phyloP scores from a whole-genome alignment of 2,113 vertebrate species.

The Fulmarus glacialis region DNA sequence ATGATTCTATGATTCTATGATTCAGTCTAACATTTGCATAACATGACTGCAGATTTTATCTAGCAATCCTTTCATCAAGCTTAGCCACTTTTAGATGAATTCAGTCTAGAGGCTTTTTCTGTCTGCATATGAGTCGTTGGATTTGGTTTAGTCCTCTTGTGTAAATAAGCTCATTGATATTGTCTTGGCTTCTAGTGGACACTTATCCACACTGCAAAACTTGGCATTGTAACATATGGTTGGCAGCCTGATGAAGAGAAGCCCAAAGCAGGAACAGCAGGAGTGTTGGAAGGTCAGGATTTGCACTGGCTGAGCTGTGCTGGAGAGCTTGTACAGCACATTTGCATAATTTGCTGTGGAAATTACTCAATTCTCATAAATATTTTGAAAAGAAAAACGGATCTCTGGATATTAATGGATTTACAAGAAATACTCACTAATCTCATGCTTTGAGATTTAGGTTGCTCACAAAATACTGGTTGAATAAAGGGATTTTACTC shows the following conservation, averaged over 20 bases:
- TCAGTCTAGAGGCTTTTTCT: not conserved
- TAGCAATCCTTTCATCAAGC: not conserved
- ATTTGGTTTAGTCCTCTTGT: not conserved
- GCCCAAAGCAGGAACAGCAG: constrained; percentile 5
- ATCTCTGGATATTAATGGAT: constrained; percentile 17
- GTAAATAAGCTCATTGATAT: not conserved
- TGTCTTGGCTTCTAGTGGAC: constrained; percentile 41
- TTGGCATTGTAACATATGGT: constrained; percentile 14
- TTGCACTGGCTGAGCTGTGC: constrained; percentile 11
- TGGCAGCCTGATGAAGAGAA: constrained; percentile 58
- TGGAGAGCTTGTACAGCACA: constrained; percentile 45
- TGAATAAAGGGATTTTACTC: constrained; percentile 14
- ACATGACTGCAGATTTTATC: not conserved
- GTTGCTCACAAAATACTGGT: not conserved
- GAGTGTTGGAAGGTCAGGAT: constrained; percentile 41
- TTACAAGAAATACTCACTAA: constrained; percentile 50
- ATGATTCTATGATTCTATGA: no score
- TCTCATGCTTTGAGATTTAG: constrained; percentile 5
- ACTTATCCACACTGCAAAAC: constrained; percentile 7
- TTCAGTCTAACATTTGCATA: not conserved
- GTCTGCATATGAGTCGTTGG: not conserved
- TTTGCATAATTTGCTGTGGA: constrained; percentile 56
- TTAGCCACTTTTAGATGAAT: not conserved
- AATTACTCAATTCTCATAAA: constrained; percentile 35
- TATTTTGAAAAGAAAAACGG: constrained; percentile 16